Evolutionary conservation across 2,888 invertebrate species (phyloP), one percentile per base, ranked within the genome.

Genomic region (Lingula anatina): DNA sequence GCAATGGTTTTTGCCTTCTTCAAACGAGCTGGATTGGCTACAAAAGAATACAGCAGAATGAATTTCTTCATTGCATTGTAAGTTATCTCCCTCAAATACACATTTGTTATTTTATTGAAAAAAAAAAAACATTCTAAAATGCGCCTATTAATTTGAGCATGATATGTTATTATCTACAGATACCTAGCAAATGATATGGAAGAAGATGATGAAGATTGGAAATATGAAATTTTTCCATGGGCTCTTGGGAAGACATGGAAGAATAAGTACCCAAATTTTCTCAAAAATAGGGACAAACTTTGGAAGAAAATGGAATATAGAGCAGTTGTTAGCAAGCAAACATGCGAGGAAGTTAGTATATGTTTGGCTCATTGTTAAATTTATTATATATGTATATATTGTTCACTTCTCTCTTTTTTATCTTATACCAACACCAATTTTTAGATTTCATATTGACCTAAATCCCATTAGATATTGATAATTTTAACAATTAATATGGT

Each of bases 1-100:
- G 81, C 82, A 3, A 81, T 81, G 79, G 79, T 80, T 12, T 82
- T 83, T 68, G 78, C 79, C 9, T 82, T 82, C 65, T 83, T 83
- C 68, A 75, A 80, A 55, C 73, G 82, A 62, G 82, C 82, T 7
- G 67, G 74, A 5, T 75, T 80, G 44, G 61, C 66, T 27, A 65
- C 70, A 2, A 62, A 71, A 47, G 79, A 82, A 56, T 83, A 79
- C 59, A 81, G 76, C 26, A 65, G 67, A 42, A 69, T 73, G 40
- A 81, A 82, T 62, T 83, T 83, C 66, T 82, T 81, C 61, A 68
- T 80, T 28, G 82, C 81, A 27, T 65, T 83, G 83, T 83, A 78
- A 81, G 79, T 78, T 53, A n/a, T n/a, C n/a, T n/a, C n/a, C n/a
- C n/a, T n/a, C n/a, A n/a, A n/a, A n/a, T n/a, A 41, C 15, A 25